These are phyloP conservation scores for Epiblema foenella DNA, from an alignment of 2,888 invertebrate genomes.

Conservation along the genomic window DNA sequence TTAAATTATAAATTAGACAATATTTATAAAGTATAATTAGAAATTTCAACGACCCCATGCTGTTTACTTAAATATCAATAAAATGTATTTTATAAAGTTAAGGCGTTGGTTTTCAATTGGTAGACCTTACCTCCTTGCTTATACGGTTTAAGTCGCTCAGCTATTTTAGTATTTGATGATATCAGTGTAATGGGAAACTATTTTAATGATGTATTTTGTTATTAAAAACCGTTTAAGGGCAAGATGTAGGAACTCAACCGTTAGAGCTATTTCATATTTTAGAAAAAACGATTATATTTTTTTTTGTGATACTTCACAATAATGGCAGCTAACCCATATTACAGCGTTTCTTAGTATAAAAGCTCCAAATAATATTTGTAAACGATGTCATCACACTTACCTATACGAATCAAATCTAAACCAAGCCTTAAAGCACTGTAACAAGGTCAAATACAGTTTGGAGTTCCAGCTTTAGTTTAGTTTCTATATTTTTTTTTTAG, in stretches of 20 bases:
- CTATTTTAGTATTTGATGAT: neutral
- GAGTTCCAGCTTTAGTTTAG: neutral
- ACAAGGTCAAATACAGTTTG: neutral
- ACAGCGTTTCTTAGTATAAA: conserved; percentile 5
- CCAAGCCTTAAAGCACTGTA: neutral
- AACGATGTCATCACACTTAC: conserved; percentile 29
- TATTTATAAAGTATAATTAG: conserved; percentile 17
- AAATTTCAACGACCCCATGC: neutral
- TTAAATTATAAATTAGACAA: conserved; percentile 17
- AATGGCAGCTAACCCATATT: neutral
- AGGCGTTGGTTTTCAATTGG: neutral
- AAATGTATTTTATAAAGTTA: neutral
- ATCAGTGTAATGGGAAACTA: neutral
- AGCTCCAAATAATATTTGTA: conserved; percentile 32
- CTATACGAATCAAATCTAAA: neutral
- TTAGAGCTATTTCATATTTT: neutral
- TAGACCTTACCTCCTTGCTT: neutral
- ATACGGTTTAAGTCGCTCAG: neutral
- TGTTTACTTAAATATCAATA: neutral
- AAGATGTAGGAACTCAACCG: neutral
- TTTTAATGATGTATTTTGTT: neutral
- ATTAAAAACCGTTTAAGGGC: neutral
- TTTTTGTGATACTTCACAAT: neutral
- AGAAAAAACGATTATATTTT: neutral
- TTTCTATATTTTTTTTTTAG: conserved; percentile 31